Percentiles rank a stretch among this genome's conserved stretches.
phyloP scores from a whole-genome alignment of 1,140 invertebrate species.

The Lepidurus couesii region DNA sequence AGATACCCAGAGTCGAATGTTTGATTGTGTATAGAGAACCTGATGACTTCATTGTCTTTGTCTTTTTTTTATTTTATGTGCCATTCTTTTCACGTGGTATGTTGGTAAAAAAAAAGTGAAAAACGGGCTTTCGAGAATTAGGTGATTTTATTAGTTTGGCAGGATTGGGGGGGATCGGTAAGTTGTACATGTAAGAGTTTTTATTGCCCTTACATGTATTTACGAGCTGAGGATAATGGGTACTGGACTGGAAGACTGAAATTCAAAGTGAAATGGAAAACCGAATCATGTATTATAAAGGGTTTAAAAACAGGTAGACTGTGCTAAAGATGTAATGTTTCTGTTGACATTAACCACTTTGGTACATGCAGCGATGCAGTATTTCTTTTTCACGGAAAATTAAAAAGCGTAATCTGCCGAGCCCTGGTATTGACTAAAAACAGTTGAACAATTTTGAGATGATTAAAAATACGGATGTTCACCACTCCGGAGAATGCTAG shows the following conservation, averaged over 20 bases:
- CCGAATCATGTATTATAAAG: not conserved
- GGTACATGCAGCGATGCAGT: too few species aligned
- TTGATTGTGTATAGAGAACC: too few species aligned
- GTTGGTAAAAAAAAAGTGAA: too few species aligned
- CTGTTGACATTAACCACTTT: not conserved
- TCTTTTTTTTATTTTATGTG: not conserved
- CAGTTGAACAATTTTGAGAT: too few species aligned
- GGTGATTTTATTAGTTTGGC: not conserved
- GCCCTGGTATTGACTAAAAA: too few species aligned
- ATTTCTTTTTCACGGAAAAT: too few species aligned
- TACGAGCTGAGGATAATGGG: slow-evolving; percentile 7
- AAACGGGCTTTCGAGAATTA: not conserved
- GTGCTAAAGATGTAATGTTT: not conserved
- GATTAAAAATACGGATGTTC: too few species aligned
- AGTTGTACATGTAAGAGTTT: slow-evolving; percentile 3
- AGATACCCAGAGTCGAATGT: too few species aligned
- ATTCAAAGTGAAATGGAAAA: not conserved
- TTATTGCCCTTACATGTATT: not conserved
- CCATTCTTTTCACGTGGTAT: too few species aligned
- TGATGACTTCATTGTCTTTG: not conserved
- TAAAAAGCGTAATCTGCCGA: too few species aligned
- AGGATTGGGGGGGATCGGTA: not conserved
- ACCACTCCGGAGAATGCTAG: too few species aligned
- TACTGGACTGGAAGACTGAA: not conserved
- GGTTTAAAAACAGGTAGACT: not conserved